These are phyloP conservation scores for Nyctereutes procyonoides DNA, from an alignment of 2,113 vertebrate genomes.

Conservation along the genomic window DNA sequence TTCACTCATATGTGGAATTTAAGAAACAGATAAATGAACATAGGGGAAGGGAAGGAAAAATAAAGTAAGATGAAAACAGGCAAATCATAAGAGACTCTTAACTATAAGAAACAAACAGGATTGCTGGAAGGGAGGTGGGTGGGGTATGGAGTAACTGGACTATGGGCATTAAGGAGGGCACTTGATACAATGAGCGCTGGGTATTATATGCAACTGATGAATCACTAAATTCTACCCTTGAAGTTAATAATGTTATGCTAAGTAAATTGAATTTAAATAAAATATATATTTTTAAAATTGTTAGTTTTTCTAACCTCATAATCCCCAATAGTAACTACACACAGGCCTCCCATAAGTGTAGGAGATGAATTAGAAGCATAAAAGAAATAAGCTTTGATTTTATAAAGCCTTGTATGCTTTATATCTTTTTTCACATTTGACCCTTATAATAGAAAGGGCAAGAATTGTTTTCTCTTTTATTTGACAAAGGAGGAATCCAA, in stretches of 20 bases:
- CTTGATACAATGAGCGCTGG: neutral
- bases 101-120: neutral
- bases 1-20: neutral
- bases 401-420: constrained; percentile 15
- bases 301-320: neutral
- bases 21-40: neutral
- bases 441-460: neutral
- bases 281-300: neutral
- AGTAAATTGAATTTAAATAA: neutral
- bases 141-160: neutral
- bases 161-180: neutral
- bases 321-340: constrained; percentile 2
- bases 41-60: neutral
- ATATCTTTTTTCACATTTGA: neutral
- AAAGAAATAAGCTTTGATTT: constrained; percentile 8
- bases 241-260: neutral
- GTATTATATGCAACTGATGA: neutral
- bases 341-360: neutral
- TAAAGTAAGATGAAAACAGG: neutral
- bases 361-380: constrained; percentile 44
- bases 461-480: constrained; percentile 2
- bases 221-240: neutral
- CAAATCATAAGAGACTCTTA: neutral
- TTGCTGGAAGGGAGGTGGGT: neutral
- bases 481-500: neutral